Percentiles rank a stretch among this genome's conserved stretches.
Evolutionary conservation across 2,797 vertebrate genomes (phyloP).

Genomic region (Gastrophryne carolinensis): DNA sequence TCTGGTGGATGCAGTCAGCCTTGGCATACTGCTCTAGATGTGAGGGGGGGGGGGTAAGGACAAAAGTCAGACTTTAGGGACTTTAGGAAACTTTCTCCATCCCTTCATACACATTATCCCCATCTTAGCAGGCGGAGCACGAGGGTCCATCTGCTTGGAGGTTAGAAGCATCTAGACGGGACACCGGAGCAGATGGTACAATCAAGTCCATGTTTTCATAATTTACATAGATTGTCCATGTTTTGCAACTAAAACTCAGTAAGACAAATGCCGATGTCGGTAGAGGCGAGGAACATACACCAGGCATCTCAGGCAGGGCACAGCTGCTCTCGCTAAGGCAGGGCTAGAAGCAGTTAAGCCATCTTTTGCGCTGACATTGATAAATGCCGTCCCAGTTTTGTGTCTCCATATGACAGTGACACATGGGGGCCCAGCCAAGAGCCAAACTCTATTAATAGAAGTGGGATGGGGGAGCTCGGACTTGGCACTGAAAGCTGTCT

Average conservation of each 20-base stretch:
- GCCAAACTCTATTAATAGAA: slow-evolving; percentile 18
- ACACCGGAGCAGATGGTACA: not conserved
- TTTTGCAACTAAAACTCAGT: not conserved
- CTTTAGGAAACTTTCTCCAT: no score
- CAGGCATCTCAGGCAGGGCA: not conserved
- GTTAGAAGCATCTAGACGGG: no score
- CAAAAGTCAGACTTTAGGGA: no score
- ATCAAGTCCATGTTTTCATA: not conserved
- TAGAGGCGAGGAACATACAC: not conserved
- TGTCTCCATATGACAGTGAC: slow-evolving; percentile 34
- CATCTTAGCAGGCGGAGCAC: no score
- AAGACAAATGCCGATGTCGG: not conserved
- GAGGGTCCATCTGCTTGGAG: no score
- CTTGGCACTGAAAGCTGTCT: not conserved
- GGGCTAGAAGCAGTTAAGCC: not conserved
- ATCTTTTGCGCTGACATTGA: slow-evolving; percentile 23
- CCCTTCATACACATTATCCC: no score
- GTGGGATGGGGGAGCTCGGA: not conserved
- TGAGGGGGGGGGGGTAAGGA: no score
- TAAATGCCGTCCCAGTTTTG: slow-evolving; percentile 39
- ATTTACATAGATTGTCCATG: not conserved
- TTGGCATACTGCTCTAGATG: no score
- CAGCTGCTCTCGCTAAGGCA: not conserved
- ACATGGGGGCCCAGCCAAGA: slow-evolving; percentile 16
- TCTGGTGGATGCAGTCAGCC: no score